phyloP scores from a whole-genome alignment of 2,888 invertebrate species.

The Periphyllus acericola region DNA sequence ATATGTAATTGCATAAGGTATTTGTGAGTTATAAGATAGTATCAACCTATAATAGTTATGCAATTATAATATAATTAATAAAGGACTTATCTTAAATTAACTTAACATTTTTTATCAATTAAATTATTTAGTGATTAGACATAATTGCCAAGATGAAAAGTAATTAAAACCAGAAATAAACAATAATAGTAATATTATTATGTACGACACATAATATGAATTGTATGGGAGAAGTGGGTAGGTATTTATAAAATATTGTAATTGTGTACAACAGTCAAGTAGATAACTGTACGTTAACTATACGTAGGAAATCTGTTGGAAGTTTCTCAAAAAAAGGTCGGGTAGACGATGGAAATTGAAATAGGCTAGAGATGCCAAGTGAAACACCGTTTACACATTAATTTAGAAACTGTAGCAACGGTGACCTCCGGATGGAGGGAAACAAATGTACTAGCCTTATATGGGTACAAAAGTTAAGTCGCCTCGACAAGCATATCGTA shows the following conservation, averaged over 20 bases:
- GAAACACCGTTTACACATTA: not conserved
- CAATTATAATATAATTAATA: not conserved
- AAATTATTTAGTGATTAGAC: not conserved
- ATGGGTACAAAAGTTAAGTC: slow-evolving; percentile 38
- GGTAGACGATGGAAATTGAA: not conserved
- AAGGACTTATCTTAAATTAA: not conserved
- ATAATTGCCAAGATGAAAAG: not conserved
- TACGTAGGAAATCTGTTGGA: not conserved
- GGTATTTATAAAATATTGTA: not conserved
- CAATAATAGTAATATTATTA: not conserved
- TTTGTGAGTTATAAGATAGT: not conserved
- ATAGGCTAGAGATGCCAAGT: not conserved
- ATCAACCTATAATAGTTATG: too few relatives aligned
- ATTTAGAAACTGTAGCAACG: not conserved
- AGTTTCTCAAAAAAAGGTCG: not conserved
- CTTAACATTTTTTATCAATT: not conserved
- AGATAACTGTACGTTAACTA: too few relatives aligned
- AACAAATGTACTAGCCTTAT: slow-evolving; percentile 41
- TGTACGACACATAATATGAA: not conserved
- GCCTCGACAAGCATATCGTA: slow-evolving; percentile 1
- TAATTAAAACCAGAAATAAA: not conserved
- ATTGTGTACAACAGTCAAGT: not conserved
- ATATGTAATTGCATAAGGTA: not conserved
- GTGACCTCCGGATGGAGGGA: not conserved
- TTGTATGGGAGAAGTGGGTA: not conserved